Evolutionary conservation across 2,113 vertebrate genomes (phyloP).

Genomic region (Diadophis punctatus): DNA sequence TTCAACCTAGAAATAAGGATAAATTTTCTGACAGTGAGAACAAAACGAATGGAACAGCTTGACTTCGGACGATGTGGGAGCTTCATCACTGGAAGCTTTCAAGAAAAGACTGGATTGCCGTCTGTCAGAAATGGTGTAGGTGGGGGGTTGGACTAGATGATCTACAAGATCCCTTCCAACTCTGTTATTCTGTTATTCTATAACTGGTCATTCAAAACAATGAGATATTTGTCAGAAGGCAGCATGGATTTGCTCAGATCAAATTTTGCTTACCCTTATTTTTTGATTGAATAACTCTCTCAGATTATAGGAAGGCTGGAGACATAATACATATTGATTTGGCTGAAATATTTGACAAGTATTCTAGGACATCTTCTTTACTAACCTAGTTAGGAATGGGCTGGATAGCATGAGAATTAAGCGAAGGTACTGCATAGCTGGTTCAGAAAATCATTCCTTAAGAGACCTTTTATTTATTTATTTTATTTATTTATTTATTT

Average conservation of each 20-base stretch:
- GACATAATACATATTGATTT: not conserved
- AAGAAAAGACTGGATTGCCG: too few relatives aligned
- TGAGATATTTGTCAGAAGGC: not conserved
- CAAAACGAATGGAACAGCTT: too few relatives aligned
- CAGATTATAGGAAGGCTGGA: not conserved
- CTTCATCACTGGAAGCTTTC: too few relatives aligned
- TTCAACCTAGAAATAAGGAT: too few relatives aligned
- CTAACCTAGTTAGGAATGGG: not conserved
- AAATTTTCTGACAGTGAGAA: too few relatives aligned
- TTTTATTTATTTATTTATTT: too few relatives aligned
- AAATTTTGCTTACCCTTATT: not conserved
- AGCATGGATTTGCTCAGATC: not conserved
- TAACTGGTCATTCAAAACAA: not conserved
- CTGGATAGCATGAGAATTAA: not conserved
- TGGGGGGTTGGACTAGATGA: too few relatives aligned
- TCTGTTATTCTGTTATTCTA: too few relatives aligned
- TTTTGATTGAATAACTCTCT: not conserved
- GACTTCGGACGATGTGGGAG: too few relatives aligned
- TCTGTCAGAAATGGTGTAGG: too few relatives aligned
- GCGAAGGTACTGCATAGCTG: not conserved
- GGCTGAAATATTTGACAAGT: not conserved
- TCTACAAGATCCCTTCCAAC: too few relatives aligned
- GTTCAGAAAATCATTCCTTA: not conserved
- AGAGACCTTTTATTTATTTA: too few relatives aligned
- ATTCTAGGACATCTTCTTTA: not conserved